Conservation (phyloP, 2,797 vertebrate species). For the Oreonectes daqikongensis region DNA sequence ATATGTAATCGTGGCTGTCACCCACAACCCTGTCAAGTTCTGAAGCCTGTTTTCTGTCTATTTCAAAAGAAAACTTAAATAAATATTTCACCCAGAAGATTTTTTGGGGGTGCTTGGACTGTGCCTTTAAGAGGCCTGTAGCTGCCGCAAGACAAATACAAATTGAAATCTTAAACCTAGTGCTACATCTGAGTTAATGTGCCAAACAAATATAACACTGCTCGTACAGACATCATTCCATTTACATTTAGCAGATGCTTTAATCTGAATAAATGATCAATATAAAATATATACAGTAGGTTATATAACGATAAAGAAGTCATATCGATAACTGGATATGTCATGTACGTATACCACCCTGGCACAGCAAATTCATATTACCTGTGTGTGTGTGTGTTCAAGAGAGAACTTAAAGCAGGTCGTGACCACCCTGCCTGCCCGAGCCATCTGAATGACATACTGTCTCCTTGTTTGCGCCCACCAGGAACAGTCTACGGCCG, state of each 20-base stretch:
- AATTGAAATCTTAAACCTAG: neutral
- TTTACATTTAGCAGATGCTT: neutral
- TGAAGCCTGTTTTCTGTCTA: neutral
- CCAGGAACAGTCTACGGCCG: conserved; percentile 33
- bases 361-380: conserved; percentile 25
- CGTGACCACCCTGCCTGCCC: conserved; percentile 31
- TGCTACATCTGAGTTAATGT: no score
- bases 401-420: conserved; percentile 16
- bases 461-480: conserved; percentile 56
- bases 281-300: neutral
- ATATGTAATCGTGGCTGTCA: conserved; percentile 43
- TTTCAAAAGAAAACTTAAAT: neutral
- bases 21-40: neutral
- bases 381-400: conserved; percentile 21
- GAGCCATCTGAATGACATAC: conserved; percentile 56
- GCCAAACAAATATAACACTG: conserved; percentile 20
- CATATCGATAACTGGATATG: neutral
- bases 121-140: neutral
- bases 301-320: neutral
- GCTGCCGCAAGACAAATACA: neutral
- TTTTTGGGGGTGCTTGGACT: neutral
- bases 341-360: conserved; percentile 54
- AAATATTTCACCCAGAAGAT: neutral
- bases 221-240: conserved; percentile 27
- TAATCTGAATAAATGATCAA: no score